Evolutionary conservation across 1,140 invertebrate species (phyloP), one percentile per base, ranked within the genome.

Genomic region (Cotesia vestalis): DNA sequence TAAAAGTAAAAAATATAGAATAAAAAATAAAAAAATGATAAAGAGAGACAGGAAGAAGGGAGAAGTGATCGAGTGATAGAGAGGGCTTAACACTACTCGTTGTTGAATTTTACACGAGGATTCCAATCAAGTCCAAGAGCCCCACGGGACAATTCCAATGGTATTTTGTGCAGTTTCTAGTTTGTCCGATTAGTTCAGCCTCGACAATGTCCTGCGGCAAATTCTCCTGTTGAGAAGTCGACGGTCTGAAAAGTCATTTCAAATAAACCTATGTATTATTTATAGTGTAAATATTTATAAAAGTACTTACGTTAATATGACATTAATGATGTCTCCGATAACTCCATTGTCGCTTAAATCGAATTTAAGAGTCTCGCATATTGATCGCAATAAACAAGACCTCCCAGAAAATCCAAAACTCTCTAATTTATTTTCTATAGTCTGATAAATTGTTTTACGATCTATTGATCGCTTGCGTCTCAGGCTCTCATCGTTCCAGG

Each of bases 41-140:
- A 46, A 46, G 40, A 9, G 40, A 3, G 4, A 20, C 27, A 27
- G 12, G 12, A 52, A 38, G 14, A 52, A 14, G 57, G 27, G n/a
- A 67, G 20, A 12, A 4, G 57, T 20, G 20, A 36, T 40, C 6
- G 12, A 60, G 34, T 59, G 40, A 71, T 62, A 14, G 69, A 36
- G 11, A 51, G 40, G 40, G 40, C 40, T 17, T 61, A 64, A 71
- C 52, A 71, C 61, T 27, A 6, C 38, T 73, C 34, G 69, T n/a
- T 62, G 14, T 63, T 66, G 57, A 73, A 73, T 75, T 73, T 73
- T 73, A 76, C 66, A 73, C 69, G 66, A 73, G 72, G 27, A 72
- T 73, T 69, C 83, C 85, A 81, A 86, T 85, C 81, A 86, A 81
- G 78, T 86, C 83, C 75, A 86, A 85, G 73, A 86, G 83, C 74